Evolutionary conservation across 2,888 invertebrate genomes (phyloP), one percentile per base, ranked within the genome.

Genomic region (Eupelmus urozonus): DNA sequence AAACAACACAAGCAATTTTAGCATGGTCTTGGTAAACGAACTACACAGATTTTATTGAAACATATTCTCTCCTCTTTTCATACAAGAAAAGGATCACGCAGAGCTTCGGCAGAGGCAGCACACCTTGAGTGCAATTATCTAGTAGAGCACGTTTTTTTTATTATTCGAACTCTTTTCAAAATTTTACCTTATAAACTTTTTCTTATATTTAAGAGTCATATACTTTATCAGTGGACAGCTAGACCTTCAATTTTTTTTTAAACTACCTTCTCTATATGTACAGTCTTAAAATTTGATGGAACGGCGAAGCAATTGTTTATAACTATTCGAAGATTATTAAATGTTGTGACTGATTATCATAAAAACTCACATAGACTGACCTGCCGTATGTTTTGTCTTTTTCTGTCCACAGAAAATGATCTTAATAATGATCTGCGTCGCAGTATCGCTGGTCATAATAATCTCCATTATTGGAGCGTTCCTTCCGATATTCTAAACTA

Each of bases 341-440:
- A 16, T 45, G 16, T 45, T 45, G 16, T 45, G 16, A 9, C 2
- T 16, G 45, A 45, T 45, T 13, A 34, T 34, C 9, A 34, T 34
- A 13, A 45, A 45, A 7, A 9, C 45, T 13, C 13, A 9, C 23
- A 55, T 55, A 71, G 69, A 75, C 75, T 78, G 75, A 80, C 78
- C 70, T 76, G 72, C 60, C 71, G 60, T 76, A 49, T 80, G 75
- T 79, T 76, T 81, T 77, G 49, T 72, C 71, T 81, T 78, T 81
- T 74, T 81, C 60, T 81, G 81, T 81, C 81, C 88, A 87, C 89
- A 89, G 90, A 89, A 90, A 89, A 88, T 88, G 89, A 88, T 88
- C 87, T 83, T 88, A 86, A 88, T 89, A 85, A 86, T 88, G 87
- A 88, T 88, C 88, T 89, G 89, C 88, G 85, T 88, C 82, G 85